Percentiles rank a stretch among this genome's conserved stretches.
phyloP scores from a whole-genome alignment of 2,797 vertebrate genomes.

The Enteromius thamalakanensis region DNA sequence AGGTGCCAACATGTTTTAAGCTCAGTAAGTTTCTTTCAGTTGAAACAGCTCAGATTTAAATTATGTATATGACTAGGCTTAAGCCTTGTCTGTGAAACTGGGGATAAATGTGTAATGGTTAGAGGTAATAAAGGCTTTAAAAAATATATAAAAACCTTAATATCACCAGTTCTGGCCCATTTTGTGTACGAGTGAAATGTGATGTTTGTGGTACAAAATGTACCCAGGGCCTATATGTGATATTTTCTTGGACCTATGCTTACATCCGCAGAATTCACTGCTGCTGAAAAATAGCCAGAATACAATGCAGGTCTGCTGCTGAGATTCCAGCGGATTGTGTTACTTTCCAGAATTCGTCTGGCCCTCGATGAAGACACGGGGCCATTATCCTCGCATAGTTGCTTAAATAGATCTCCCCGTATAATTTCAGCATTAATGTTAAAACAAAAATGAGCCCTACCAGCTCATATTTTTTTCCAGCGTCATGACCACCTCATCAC shows the following conservation, averaged over 20 bases:
- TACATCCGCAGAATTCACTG: constrained; percentile 54
- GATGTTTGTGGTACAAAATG: constrained; percentile 57
- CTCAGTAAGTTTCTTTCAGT: too few relatives aligned
- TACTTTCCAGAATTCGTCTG: constrained; percentile 60
- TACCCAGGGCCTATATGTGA: constrained; percentile 47
- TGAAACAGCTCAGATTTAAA: too few relatives aligned
- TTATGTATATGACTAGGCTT: too few relatives aligned
- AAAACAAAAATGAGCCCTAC: constrained; percentile 54
- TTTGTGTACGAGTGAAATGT: constrained; percentile 41
- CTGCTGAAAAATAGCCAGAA: constrained; percentile 52
- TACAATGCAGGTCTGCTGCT: constrained; percentile 49
- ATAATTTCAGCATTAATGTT: constrained; percentile 59
- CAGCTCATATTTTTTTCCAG: constrained; percentile 49
- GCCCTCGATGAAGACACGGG: constrained; percentile 51
- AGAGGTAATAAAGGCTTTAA: too few relatives aligned
- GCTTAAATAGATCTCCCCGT: constrained; percentile 51
- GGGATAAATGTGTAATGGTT: too few relatives aligned
- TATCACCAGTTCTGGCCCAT: constrained; percentile 1
- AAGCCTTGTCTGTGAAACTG: too few relatives aligned
- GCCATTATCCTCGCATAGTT: constrained; percentile 55
- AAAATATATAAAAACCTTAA: too few relatives aligned
- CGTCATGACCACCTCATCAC: constrained; percentile 52
- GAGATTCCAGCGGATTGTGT: constrained; percentile 58
- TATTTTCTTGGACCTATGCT: constrained; percentile 57
- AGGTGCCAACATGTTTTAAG: too few relatives aligned